These are phyloP conservation scores for Trochalopteron elliotii DNA, from an alignment of 2,113 vertebrate genomes.

Conservation along the genomic window DNA sequence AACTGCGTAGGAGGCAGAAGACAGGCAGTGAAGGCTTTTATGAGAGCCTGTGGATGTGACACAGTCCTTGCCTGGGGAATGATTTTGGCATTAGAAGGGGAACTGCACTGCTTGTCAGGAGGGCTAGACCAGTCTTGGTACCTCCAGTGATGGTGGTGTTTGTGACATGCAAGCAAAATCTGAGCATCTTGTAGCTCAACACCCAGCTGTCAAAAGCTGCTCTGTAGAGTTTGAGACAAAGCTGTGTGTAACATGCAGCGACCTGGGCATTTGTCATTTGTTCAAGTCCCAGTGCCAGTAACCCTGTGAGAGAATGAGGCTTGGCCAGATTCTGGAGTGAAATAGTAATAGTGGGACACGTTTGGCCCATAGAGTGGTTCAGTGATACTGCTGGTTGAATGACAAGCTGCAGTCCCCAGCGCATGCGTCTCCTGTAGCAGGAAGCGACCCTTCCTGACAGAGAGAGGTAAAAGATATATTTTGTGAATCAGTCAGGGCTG, in stretches of 20 bases:
- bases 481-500: neutral
- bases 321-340: neutral
- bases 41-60: neutral
- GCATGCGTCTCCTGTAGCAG: neutral
- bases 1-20: neutral
- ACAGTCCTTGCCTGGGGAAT: neutral
- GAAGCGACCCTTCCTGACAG: neutral
- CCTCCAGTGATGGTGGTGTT: neutral
- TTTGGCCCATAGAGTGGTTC: neutral
- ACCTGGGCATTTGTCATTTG: neutral
- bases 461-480: neutral
- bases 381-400: neutral
- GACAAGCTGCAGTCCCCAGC: neutral
- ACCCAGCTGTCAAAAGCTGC: neutral
- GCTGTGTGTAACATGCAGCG: neutral
- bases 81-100: neutral
- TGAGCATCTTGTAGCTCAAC: neutral
- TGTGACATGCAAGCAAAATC: neutral
- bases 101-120: neutral
- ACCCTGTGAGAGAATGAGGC: neutral
- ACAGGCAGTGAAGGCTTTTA: neutral
- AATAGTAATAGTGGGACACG: rapidly evolving
- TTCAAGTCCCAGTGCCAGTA: neutral
- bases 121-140: neutral
- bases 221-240: neutral